A percentile compares a stretch with the other conserved stretches of the same genome.
Conservation (phyloP, 1,140 invertebrate species). For the Orius laevigatus region DNA sequence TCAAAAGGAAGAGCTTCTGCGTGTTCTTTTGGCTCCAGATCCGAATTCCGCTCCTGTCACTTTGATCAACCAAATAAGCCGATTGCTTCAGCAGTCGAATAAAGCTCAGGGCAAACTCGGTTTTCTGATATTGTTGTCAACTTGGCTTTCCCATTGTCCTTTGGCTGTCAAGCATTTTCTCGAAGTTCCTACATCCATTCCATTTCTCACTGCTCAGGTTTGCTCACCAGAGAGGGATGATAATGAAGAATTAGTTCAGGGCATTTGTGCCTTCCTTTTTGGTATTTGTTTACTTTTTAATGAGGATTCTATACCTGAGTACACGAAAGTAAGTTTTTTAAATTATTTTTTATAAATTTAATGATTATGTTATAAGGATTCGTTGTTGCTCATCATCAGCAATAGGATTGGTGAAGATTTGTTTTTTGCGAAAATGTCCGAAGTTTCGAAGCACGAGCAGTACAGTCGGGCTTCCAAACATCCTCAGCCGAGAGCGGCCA, state of each 20-base stretch:
- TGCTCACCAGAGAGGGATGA: conserved; percentile 20
- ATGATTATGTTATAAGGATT: conserved; percentile 37
- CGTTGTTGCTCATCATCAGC: conserved; percentile 68
- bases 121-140: conserved; percentile 75
- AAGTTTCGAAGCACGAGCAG: conserved; percentile 73
- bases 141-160: conserved; percentile 78
- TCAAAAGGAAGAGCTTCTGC: conserved; percentile 84
- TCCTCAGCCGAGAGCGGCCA: conserved; percentile 66
- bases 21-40: conserved; percentile 79
- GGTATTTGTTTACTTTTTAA: conserved; percentile 86
- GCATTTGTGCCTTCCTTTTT: neutral
- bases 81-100: conserved; percentile 64
- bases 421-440: conserved; percentile 70
- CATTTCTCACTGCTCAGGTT: conserved; percentile 65
- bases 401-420: conserved; percentile 84
- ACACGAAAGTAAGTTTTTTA: conserved; percentile 43
- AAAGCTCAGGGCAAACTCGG: conserved; percentile 83
- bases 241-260: neutral
- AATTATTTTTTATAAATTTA: neutral
- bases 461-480: conserved; percentile 86
- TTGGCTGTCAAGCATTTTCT: conserved; percentile 72
- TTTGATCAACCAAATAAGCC: conserved; percentile 71
- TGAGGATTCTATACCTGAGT: conserved; percentile 64
- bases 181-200: conserved; percentile 64
- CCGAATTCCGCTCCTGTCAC: conserved; percentile 63